Evolutionary conservation across 2,113 vertebrate genomes (phyloP).

Genomic region (Colistium nudipinnis): DNA sequence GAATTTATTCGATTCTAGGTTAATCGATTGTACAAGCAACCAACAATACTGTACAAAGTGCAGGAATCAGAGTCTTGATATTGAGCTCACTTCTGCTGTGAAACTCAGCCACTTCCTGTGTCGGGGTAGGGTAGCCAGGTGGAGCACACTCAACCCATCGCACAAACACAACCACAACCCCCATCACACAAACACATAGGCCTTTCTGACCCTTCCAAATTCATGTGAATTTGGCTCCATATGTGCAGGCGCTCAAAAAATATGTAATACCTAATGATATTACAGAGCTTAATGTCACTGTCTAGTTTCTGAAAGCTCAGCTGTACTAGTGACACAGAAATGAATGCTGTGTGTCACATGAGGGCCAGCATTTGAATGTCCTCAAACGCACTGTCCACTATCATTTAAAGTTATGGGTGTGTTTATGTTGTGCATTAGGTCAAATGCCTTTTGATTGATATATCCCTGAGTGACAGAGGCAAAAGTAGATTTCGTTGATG

Average conservation of each 20-base stretch:
- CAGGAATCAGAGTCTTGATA: background rate
- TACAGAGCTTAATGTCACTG: background rate
- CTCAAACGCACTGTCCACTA: too few species aligned
- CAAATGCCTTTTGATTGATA: background rate
- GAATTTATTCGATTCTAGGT: too few species aligned
- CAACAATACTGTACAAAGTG: too few species aligned
- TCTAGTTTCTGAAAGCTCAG: too few species aligned
- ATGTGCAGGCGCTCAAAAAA: background rate
- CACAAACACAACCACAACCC: background rate
- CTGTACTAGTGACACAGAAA: background rate
- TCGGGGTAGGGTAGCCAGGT: background rate
- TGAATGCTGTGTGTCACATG: background rate
- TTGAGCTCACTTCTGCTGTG: slow-evolving; percentile 67
- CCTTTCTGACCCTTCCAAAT: background rate
- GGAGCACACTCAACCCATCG: background rate
- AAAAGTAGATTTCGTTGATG: too few species aligned
- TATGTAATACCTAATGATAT: background rate
- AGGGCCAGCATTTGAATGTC: too few species aligned
- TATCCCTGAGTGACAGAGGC: background rate
- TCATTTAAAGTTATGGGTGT: background rate
- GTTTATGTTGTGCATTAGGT: background rate
- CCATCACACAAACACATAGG: background rate
- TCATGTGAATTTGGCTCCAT: background rate
- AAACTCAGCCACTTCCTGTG: slow-evolving; percentile 76
- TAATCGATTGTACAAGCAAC: too few species aligned